Base-by-base conservation (phyloP, 2,797 vertebrate species). In the Phyllotis vaccarum region DNA sequence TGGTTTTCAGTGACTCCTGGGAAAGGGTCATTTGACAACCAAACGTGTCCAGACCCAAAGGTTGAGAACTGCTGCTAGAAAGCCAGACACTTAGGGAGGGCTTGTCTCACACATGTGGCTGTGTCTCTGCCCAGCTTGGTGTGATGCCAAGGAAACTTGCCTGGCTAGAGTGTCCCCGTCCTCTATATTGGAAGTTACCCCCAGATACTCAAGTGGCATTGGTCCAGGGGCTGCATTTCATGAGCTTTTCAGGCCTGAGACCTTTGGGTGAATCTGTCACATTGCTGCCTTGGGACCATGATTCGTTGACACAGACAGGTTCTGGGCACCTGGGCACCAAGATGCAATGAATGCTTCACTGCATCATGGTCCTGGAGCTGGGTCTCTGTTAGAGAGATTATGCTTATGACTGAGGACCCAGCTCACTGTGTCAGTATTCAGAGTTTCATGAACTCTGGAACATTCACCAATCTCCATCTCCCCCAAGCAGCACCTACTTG, bases 341-440 rank as follows among this genome's bases (percentile, higher is more conserved):
- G n/a, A 10, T 0, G 40, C 64, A 0, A 13, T 46, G 85, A 0
- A 13, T 46, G 85, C 1, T 34, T 46, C 8, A 0, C 3, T 1
- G 37, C 37, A 80, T 0, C 6, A 0, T 4, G 21, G 70, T 54
- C 52, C 43, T 14, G 60, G 78, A 17, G 40, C 46, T 22, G 37
- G 58, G n/a, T 17, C 19, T 16, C 5, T 16, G 80, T 27, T 10
- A 1, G 58, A 29, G 2, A 0, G 43, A 88, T 37, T 6, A 21
- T 88, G 34, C 27, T 87, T 72, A 64, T 40, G 62, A 60, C 46
- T 64, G 62, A 62, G 58, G 82, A 17, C 19, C 29, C 54, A 29
- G 68, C 6, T 52, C 3, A 34, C 5, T 22, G 12, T 6, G 22
- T 3, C 12, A 43, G 13, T 8, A 34, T 72, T 75, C 37, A 56